Conservation (phyloP, 2,888 invertebrate genomes). For the Myopa testacea region DNA sequence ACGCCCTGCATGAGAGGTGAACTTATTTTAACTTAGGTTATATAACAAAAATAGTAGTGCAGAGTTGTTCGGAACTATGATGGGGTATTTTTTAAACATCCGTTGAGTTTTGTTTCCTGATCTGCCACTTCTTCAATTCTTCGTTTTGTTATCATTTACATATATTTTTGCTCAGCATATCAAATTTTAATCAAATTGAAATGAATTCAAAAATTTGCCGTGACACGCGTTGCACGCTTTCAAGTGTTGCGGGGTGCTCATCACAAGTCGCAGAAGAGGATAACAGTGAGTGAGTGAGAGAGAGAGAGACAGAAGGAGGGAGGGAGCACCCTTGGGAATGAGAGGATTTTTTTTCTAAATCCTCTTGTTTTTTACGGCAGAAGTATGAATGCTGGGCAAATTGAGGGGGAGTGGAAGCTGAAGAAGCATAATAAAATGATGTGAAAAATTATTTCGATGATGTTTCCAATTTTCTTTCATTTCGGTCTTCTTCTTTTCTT, state of each 20-base stretch:
- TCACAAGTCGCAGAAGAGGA: no score
- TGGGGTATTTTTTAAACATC: no score
- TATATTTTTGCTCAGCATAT: slow-evolving; percentile 17
- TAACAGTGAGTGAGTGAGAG: not conserved
- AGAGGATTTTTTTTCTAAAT: not conserved
- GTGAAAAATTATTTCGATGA: slow-evolving; percentile 1
- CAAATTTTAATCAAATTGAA: slow-evolving; percentile 44
- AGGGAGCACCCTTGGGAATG: not conserved
- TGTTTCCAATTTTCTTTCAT: not conserved
- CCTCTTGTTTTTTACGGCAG: not conserved
- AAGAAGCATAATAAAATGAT: no score
- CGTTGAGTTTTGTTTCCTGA: no score
- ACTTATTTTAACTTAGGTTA: no score
- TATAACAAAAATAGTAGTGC: no score
- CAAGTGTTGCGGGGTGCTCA: slow-evolving; percentile 3
- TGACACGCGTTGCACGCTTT: slow-evolving; percentile 52
- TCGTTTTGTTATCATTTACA: not conserved
- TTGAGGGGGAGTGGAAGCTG: not conserved
- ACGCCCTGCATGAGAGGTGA: no score
- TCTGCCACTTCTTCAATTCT: not conserved
- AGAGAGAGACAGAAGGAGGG: not conserved
- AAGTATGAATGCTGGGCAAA: not conserved
- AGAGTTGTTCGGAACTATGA: no score
- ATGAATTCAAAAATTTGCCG: slow-evolving; percentile 61
- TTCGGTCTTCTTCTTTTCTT: not conserved